Evolutionary conservation across 2,113 vertebrate genomes (phyloP), one percentile per base, ranked within the genome.

Genomic region (Dicaeum eximium): DNA sequence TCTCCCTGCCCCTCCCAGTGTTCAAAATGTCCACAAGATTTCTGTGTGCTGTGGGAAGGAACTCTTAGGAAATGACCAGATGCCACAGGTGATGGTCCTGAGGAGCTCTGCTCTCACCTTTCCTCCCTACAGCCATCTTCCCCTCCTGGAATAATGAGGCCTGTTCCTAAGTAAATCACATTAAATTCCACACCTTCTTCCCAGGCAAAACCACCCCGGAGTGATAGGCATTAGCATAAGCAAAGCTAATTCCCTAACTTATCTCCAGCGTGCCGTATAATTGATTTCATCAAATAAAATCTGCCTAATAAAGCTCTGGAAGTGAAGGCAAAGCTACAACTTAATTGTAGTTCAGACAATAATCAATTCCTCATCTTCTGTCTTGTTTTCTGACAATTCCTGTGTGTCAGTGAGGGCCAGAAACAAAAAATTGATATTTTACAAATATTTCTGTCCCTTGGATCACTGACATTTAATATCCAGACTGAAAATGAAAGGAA

Each of bases 201-300:
- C 33, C 75, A 78, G 64, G 80, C 58, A 73, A 47, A 91, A 47
- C 47, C 70, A 85, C 51, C 54, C 74, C 0, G 4, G n/a, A 91
- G 61, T 72, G 40, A 54, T 8, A 23, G 50, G 37, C 17, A 4
- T 88, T 84, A 90, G 83, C 53, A 61, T 58, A 75, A 92, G 64
- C 75, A 88, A 95, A 96, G 37, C 44, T 86, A 86, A 91, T 93
- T 82, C 61, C 64, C 83, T 79, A 47, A 61, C 40, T 69, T 85
- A 51, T 35, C 64, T 80, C 62, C 42, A 83, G 73, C 1, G 9
- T 61, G 88, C 62, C 2, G 1, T 94, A 30, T 80, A 88, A 95
- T 86, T 81, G 62, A 90, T 92, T 88, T 67, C 20, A 79, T 90
- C 79, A 70, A 80, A 82, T 80, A 38, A 84, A 92, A 90, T 66